These are phyloP conservation scores for Tenthredo notha DNA, from an alignment of 2,888 invertebrate genomes.

Conservation along the genomic window DNA sequence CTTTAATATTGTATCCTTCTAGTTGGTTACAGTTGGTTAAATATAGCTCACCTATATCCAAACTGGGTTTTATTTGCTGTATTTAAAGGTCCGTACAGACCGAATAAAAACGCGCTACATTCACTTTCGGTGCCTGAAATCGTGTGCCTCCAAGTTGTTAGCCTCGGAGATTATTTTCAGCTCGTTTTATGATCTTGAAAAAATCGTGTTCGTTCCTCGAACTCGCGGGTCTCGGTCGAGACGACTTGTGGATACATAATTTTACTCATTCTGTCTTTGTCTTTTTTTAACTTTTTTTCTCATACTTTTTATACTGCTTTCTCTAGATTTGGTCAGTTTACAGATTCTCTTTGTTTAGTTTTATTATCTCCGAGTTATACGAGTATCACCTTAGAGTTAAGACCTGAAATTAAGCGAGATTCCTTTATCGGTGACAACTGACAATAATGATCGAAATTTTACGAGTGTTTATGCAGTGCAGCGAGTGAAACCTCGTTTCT, in stretches of 20 bases:
- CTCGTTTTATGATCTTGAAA: constrained; percentile 52
- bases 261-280: background rate
- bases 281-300: background rate
- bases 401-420: background rate
- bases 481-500: background rate
- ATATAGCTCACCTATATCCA: constrained; percentile 38
- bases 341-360: background rate
- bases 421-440: background rate
- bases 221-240: constrained; percentile 21
- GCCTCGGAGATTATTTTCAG: constrained; percentile 52
- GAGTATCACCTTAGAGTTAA: background rate
- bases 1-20: background rate
- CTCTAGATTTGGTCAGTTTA: background rate
- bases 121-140: constrained; percentile 34
- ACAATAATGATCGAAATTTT: background rate
- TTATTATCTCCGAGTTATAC: background rate
- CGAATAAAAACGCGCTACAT: constrained; percentile 48
- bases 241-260: constrained; percentile 9
- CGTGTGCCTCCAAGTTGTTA: constrained; percentile 24
- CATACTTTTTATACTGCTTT: background rate
- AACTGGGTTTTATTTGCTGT: constrained; percentile 38
- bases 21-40: constrained; percentile 12
- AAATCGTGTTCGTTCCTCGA: constrained; percentile 44
- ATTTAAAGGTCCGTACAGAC: constrained; percentile 47
- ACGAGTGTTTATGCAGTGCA: background rate